These are phyloP conservation scores for Pomacea canaliculata DNA, from an alignment of 2,888 invertebrate genomes.

Conservation along the genomic window DNA sequence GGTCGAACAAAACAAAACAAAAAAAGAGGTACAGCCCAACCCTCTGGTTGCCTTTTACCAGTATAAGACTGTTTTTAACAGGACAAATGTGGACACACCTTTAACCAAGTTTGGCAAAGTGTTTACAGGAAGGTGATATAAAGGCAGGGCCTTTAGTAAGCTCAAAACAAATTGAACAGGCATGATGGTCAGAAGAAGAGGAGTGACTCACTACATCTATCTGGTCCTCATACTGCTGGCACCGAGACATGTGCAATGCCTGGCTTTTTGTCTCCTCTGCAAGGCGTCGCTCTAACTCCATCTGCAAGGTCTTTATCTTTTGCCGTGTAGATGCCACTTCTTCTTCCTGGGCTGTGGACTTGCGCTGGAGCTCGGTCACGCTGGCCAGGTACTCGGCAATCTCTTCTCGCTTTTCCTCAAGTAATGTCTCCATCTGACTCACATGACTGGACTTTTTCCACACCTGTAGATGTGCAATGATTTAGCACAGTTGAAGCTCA, in stretches of 20 bases:
- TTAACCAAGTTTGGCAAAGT: too few relatives aligned
- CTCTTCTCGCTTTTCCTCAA: conserved; percentile 54
- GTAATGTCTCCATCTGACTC: conserved; percentile 47
- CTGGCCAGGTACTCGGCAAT: conserved; percentile 46
- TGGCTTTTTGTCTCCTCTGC: conserved; percentile 41
- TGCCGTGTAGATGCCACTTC: conserved; percentile 40
- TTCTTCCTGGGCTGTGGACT: conserved; percentile 44
- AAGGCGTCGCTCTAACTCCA: conserved; percentile 44
- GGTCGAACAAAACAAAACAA: too few relatives aligned
- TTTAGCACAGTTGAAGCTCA: background rate
- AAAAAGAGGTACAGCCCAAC: too few relatives aligned
- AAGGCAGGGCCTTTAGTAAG: too few relatives aligned
- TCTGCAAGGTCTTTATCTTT: conserved; percentile 41
- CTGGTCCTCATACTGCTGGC: conserved; percentile 56
- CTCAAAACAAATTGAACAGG: too few relatives aligned
- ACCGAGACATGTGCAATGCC: conserved; percentile 53
- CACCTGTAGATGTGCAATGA: conserved; percentile 37
- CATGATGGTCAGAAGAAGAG: too few relatives aligned
- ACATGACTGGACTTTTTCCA: conserved; percentile 54
- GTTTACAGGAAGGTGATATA: too few relatives aligned
- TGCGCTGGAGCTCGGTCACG: conserved; percentile 52
- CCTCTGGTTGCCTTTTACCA: too few relatives aligned
- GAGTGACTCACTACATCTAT: conserved; percentile 53
- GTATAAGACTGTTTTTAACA: too few relatives aligned
- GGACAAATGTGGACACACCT: too few relatives aligned